Conservation (phyloP, 30 jellyfish, hydroid and myxozoan genomes). For the Hydractinia echinata region DNA sequence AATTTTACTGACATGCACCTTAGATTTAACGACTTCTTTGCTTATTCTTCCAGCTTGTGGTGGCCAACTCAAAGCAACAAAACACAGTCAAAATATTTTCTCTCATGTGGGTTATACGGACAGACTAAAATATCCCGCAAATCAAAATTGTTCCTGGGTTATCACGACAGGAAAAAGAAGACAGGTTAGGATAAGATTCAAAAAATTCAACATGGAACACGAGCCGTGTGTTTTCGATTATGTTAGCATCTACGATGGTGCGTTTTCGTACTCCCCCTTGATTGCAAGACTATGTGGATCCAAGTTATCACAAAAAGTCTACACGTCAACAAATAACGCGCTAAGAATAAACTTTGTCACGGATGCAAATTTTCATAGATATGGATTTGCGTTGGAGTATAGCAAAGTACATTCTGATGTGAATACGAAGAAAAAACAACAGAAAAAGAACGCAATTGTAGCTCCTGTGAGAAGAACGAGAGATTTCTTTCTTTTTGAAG, state of each 20-base stretch:
- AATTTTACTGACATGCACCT: too few relatives aligned
- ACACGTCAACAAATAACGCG: background rate
- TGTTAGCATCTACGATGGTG: slow-evolving; percentile 68
- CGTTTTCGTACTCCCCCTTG: slow-evolving; percentile 25
- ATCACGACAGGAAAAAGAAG: background rate
- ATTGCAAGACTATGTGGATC: slow-evolving; percentile 60
- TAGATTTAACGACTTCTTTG: too few relatives aligned
- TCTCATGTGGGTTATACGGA: background rate
- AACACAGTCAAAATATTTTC: background rate
- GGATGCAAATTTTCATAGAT: background rate
- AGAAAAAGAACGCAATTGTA: background rate
- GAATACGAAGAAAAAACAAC: background rate
- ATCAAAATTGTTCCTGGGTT: slow-evolving; percentile 7
- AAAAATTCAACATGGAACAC: slow-evolving; percentile 54
- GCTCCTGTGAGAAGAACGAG: background rate
- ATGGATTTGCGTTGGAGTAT: background rate
- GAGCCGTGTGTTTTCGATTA: slow-evolving; percentile 70
- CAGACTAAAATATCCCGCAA: background rate
- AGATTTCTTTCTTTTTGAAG: slow-evolving; percentile 6
- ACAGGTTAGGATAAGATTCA: slow-evolving; percentile 29
- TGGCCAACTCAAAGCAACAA: slow-evolving; percentile 5
- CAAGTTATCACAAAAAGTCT: background rate
- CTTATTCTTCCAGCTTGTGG: background rate
- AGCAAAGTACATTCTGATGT: background rate
- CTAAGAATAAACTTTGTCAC: slow-evolving; percentile 1